A percentile compares a stretch with the other conserved stretches of the same genome.
phyloP scores from a whole-genome alignment of 2,888 invertebrate species.

The Trisateles emortualis region DNA sequence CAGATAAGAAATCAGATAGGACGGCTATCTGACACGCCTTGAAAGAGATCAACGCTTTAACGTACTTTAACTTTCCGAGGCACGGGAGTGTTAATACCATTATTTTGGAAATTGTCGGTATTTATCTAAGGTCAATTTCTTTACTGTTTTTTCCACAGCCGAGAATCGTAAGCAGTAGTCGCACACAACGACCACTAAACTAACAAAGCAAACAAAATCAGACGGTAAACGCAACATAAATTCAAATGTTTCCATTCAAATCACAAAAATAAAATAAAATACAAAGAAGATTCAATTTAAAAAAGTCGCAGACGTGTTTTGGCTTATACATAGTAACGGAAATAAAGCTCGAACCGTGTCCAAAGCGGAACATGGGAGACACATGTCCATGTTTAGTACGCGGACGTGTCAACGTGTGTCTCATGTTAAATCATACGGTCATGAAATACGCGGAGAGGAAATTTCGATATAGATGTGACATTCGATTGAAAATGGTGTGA shows the following conservation, averaged over 20 bases:
- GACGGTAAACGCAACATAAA: background rate
- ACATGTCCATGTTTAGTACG: slow-evolving; percentile 56
- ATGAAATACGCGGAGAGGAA: slow-evolving; percentile 17
- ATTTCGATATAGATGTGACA: background rate
- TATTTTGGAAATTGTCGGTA: no score
- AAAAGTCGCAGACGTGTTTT: slow-evolving; percentile 51
- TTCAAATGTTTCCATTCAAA: slow-evolving; percentile 20
- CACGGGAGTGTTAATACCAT: no score
- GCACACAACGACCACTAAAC: no score
- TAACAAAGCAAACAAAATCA: background rate
- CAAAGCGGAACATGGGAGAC: slow-evolving; percentile 50
- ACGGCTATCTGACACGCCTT: no score
- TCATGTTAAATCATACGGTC: slow-evolving; percentile 30
- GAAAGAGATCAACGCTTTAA: no score
- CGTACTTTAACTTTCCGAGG: no score
- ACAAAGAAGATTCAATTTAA: slow-evolving; percentile 47
- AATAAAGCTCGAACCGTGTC: slow-evolving; percentile 59
- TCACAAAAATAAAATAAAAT: slow-evolving; percentile 37
- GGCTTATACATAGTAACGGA: slow-evolving; percentile 53
- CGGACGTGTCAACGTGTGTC: slow-evolving; percentile 47
- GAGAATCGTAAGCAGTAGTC: no score
- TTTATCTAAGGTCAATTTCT: no score
- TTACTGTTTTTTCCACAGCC: no score
- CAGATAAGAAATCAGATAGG: no score
- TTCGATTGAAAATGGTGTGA: background rate